These are phyloP conservation scores for Atta texana DNA, from an alignment of 1,140 invertebrate genomes.

Conservation along the genomic window DNA sequence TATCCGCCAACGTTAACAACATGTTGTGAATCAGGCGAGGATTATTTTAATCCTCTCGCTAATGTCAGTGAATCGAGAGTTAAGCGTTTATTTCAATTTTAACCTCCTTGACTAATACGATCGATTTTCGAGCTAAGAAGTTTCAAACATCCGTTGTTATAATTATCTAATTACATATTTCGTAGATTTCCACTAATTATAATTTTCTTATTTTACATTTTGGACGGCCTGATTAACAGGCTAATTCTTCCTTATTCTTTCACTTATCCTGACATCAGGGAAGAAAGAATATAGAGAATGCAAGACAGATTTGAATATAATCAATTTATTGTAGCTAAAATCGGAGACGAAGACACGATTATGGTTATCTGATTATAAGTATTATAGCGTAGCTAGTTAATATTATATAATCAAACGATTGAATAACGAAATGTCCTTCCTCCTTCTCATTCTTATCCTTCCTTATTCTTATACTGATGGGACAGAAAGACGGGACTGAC, in stretches of 20 bases:
- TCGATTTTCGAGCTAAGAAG: background rate
- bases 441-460: background rate
- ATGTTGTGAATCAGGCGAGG: background rate
- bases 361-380: background rate
- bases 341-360: background rate
- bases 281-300: slow-evolving; percentile 10
- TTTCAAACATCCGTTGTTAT: background rate
- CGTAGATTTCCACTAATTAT: background rate
- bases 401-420: background rate
- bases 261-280: background rate
- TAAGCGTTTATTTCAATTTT: background rate
- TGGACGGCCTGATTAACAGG: background rate
- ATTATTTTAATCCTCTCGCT: slow-evolving; percentile 21
- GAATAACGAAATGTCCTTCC: slow-evolving; percentile 22
- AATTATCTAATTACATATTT: background rate
- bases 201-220: background rate
- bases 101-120: background rate
- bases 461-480: slow-evolving; percentile 15
- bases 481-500: slow-evolving; percentile 28
- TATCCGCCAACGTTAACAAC: background rate
- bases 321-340: slow-evolving; percentile 18
- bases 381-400: background rate
- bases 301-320: slow-evolving; percentile 6
- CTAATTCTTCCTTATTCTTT: background rate
- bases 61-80: background rate